Base-by-base conservation (phyloP, 2,888 invertebrate genomes). In the Harpagoxenus sublaevis region DNA sequence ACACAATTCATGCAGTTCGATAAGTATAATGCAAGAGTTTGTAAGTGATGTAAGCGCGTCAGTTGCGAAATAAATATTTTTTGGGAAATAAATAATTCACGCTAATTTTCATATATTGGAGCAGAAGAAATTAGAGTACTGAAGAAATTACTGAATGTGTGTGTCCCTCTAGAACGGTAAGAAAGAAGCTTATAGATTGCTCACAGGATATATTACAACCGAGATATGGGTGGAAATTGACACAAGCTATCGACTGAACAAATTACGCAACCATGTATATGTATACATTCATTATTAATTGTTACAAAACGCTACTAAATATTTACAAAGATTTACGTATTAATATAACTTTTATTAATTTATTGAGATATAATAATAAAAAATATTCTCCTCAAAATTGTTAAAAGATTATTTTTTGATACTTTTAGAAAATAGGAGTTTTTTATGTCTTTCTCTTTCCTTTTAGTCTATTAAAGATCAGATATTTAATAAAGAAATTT, bases 161-260 rank as follows among this genome's bases (percentile, higher is more conserved):
- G 53, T 42, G 65, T 66, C 70, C 78, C 57, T 78, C 78, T 78
- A 45, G 70, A 57, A 57, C 9, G 10, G 15, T 31, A 48, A 28
- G 42, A 68, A 45, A 68, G 45, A 78, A 78, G 18, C 57, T 45
- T 31, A 1, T 3, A 45, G 42, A 23, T 39, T 23, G 28, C 65
- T 78, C 78, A 45, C 57, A 57, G 10, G 70, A 15, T 57, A 78
- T 68, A 55, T 68, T 35, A 15, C 5, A 35, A 45, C 3, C 2
- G 0, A 31, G 15, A 55, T 28, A n/a, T 0, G 5, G 28, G 0
- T 18, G 1, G 2, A n/a, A 68, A 68, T 53, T 39, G 23, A 75
- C 15, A 9, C 15, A 51, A 51, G 10, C 10, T 63, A 65, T 10
- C 3, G 9, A 51, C 9, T 2, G 15, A 51, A 45, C 10, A 2